Base-by-base conservation (phyloP, 2,888 invertebrate species). In the Euzophera pinguis region DNA sequence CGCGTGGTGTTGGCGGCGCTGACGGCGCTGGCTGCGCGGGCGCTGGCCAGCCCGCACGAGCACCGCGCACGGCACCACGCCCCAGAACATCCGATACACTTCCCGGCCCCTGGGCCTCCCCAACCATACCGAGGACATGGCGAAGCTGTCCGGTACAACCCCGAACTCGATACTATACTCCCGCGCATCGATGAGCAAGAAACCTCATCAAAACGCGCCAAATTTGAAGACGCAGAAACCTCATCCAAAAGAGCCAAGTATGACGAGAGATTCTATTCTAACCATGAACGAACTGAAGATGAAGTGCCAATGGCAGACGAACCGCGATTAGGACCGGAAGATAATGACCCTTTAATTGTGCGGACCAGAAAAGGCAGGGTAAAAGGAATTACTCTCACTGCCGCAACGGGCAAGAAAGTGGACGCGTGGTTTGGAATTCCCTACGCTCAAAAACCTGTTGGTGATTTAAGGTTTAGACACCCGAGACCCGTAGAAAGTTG, bases 401-500 rank as follows among this genome's bases (percentile, higher is more conserved):
- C 96, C 12, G 92, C 94, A 59, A 94, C 96, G 56, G 94, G 94
- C 53, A 94, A 96, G 81, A 92, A 93, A 78, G 94, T 96, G 57
- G 96, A 96, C 77, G 95, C 95, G 4, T 97, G 96, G 95, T 91
- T 94, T 69, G 95, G 95, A 35, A 95, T 96, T 59, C 96, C 96
- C 3, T 96, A 95, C 76, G 95, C 95, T 63, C 94, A 95, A 80
- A 95, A 95, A 81, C 95, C 95, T 3, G 59, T 95, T 45, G 95
- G 96, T 53, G 91, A 93, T 63, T 88, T 96, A 58, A 92, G 97
- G 67, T 97, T 97, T 85, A 93, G 96, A 58, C 97, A 97, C 79
- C 97, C 97, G 9, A 92, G 95, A 65, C 96, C 97, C 0, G 92
- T 93, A 41, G 95, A 96, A 65, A 93, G 91, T 70, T 98, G 96